Base-by-base conservation (phyloP, 1,140 invertebrate species). In the Papilio machaon region DNA sequence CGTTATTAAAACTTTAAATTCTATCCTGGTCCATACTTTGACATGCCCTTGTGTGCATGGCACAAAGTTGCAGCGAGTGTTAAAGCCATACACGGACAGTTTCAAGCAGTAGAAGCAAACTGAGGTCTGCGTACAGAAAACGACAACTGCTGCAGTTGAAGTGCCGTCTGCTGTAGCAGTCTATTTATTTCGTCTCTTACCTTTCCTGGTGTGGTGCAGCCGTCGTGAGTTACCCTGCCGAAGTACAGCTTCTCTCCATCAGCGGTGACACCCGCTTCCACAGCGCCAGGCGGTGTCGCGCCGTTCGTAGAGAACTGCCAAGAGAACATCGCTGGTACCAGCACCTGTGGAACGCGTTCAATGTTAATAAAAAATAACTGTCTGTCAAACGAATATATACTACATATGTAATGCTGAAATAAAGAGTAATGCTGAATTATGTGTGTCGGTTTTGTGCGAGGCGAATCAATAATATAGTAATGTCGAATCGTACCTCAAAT, bases 211-310 rank as follows among this genome's bases (percentile, higher is more conserved):
- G 96, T 96, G 82, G 96, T 94, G 81, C 96, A 95, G 35, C 96
- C 96, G 81, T 95, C 95, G 78, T 96, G 95, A 46, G 95, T 94
- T 54, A 95, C 95, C 75, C 96, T 95, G 17, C 96, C 97, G 81
- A 92, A 94, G 91, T 96, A 97, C 30, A 97, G 92, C 38, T 95
- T 92, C 91, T 97, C 96, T 19, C 96, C 96, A 81, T 96, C 95
- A 60, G 90, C 83, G 0, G 96, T 97, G 49, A 95, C 88, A 3
- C 96, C 96, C 17, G 95, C 95, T 23, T 95, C 92, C 2, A 97
- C 94, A 7, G 97, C 97, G 19, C 94, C 95, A 0, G 91, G 88
- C 2, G 97, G 97, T 17, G 97, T 94, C 0, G 91, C 86, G 35
- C 96, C 96, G 77, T 95, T 95, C 2, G 90, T 94, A 6, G 90